Base-by-base conservation (phyloP, 2,888 invertebrate genomes). In the Bedellia somnulentella region DNA sequence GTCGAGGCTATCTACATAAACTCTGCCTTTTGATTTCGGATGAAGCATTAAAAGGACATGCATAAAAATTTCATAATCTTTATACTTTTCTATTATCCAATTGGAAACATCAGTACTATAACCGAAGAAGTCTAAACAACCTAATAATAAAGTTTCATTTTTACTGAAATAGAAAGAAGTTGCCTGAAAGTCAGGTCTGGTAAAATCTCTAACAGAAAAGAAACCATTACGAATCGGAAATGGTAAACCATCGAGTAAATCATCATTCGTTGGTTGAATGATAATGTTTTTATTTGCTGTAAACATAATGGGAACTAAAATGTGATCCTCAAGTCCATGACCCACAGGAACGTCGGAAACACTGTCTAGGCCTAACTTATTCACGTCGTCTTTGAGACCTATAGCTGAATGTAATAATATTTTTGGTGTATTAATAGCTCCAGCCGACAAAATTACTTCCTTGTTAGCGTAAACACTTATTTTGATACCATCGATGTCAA, bases 1-100 rank as follows among this genome's bases (percentile, higher is more conserved):
- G 45, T 82, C 57, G 1, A 41, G 39, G 2, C 70, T 70, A 26
- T 53, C 56, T 3, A 87, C 46, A 9, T 58, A 56, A 3, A 87
- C 36, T n/a, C 42, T 36, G 10, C 81, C 80, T n/a, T 51, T 56
- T 0, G 76, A 71, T 37, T 57, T 45, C 0, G 78, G 77, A 36
- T 24, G 28, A 3, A 15, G 60, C 49, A 1, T 63, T 30, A 5
- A 57, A 35, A 2, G n/a, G n/a, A n/a, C n/a, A n/a, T n/a, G n/a
- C n/a, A n/a, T n/a, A n/a, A n/a, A n/a, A n/a, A n/a, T n/a, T n/a
- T n/a, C n/a, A n/a, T n/a, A n/a, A n/a, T n/a, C n/a, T n/a, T n/a
- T n/a, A n/a, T n/a, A n/a, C n/a, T n/a, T n/a, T n/a, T n/a, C n/a
- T n/a, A n/a, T n/a, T n/a, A n/a, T n/a, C n/a, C 1, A 25, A 21